These are phyloP conservation scores for Lepus timidus DNA, from an alignment of 2,113 vertebrate genomes.

Conservation along the genomic window DNA sequence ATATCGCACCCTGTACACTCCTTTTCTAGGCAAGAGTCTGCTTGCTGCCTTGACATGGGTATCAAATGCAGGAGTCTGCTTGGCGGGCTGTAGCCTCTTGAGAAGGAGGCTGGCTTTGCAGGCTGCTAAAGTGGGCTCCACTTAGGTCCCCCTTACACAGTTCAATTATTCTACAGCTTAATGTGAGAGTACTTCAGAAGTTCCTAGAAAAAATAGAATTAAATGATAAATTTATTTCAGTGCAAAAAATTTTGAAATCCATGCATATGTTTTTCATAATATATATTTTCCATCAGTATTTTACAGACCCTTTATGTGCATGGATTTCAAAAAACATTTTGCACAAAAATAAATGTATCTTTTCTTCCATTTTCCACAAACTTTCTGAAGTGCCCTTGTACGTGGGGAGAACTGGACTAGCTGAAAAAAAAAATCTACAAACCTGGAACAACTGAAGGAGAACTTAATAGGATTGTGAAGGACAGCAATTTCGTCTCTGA, in stretches of 20 bases:
- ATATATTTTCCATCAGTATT: too few relatives aligned
- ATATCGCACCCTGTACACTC: background rate
- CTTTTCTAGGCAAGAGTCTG: background rate
- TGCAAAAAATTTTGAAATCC: too few relatives aligned
- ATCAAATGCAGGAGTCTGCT: background rate
- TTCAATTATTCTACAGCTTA: background rate
- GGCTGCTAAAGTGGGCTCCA: background rate
- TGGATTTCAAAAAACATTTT: too few relatives aligned
- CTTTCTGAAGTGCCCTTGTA: too few relatives aligned
- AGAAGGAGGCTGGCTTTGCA: background rate
- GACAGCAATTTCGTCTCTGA: conserved; percentile 55
- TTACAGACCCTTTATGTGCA: too few relatives aligned
- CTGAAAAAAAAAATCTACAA: background rate
- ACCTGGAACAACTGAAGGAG: conserved; percentile 5
- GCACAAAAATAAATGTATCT: too few relatives aligned
- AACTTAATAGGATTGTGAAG: conserved; percentile 72
- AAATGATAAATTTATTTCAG: too few relatives aligned
- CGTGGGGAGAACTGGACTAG: background rate
- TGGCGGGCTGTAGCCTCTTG: background rate
- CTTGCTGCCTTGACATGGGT: background rate
- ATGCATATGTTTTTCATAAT: too few relatives aligned
- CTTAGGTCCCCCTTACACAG: background rate
- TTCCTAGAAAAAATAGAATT: too few relatives aligned
- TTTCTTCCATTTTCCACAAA: too few relatives aligned
- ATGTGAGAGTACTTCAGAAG: too few relatives aligned